Conservation (phyloP, 2,888 invertebrate genomes). For the Euzetes globulus region DNA sequence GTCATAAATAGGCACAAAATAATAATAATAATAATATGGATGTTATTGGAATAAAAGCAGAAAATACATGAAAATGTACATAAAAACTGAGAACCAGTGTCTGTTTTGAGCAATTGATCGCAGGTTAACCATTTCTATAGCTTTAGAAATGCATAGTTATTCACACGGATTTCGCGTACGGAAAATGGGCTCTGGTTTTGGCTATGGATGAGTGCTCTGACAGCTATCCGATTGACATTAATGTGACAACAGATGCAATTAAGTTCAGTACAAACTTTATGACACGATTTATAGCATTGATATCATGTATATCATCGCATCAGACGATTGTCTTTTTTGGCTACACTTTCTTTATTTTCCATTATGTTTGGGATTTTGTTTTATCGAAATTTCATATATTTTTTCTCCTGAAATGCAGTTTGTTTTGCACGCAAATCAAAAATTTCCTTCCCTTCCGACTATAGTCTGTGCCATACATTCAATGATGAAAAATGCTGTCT, state of each 20-base stretch:
- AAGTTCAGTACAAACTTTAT: not conserved
- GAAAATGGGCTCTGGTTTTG: not conserved
- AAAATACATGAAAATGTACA: too few species aligned
- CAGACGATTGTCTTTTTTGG: too few species aligned
- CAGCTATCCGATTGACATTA: slow-evolving; percentile 9
- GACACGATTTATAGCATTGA: not conserved
- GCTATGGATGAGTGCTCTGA: not conserved
- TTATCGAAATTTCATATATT: too few species aligned
- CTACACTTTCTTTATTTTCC: too few species aligned
- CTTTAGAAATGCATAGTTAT: too few species aligned
- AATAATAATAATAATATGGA: not conserved
- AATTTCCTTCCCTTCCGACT: not conserved
- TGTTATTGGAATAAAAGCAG: not conserved
- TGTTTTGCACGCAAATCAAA: slow-evolving; percentile 1
- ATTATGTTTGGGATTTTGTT: too few species aligned
- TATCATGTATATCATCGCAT: too few species aligned
- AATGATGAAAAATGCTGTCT: slow-evolving; percentile 1
- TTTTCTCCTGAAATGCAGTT: too few species aligned
- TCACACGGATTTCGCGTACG: too few species aligned
- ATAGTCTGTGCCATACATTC: not conserved
- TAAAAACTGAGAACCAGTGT: not conserved
- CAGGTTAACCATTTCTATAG: too few species aligned
- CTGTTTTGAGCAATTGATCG: not conserved
- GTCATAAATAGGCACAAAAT: not conserved
- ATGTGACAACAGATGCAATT: slow-evolving; percentile 5